phyloP scores from a whole-genome alignment of 2,888 invertebrate species.

The Lasioglossum villosulum region DNA sequence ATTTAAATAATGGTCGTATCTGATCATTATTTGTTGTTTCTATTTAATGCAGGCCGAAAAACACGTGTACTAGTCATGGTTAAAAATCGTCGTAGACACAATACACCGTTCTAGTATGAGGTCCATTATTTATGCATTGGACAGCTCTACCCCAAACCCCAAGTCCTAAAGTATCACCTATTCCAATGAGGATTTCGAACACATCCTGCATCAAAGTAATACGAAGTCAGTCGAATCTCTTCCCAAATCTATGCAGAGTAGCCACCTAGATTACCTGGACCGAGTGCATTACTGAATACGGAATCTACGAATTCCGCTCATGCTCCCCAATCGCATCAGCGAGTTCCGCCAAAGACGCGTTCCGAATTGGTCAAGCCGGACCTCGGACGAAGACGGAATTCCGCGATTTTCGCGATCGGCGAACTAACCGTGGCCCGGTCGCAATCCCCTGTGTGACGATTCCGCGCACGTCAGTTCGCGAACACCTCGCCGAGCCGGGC shows the following conservation, averaged over 20 bases:
- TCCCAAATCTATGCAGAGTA: background rate
- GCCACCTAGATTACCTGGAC: no score
- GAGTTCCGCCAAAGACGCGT: background rate
- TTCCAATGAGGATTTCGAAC: background rate
- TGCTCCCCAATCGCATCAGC: background rate
- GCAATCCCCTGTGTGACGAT: background rate
- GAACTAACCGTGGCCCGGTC: background rate
- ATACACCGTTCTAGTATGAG: no score
- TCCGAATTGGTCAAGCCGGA: background rate
- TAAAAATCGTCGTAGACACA: no score
- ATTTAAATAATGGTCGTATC: no score
- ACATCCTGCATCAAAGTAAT: background rate
- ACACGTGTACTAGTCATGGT: no score
- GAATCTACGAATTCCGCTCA: background rate
- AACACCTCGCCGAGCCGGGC: background rate
- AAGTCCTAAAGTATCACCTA: background rate
- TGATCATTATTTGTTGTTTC: background rate
- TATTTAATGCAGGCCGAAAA: background rate
- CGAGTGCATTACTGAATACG: conserved; percentile 1
- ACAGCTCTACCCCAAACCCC: background rate
- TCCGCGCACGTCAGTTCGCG: conserved; percentile 6
- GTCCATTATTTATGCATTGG: background rate
- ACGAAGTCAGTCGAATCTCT: background rate
- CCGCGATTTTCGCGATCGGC: background rate
- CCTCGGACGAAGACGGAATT: background rate